Percentiles rank a stretch among this genome's conserved stretches.
Evolutionary conservation across 2,113 vertebrate species (phyloP).

Genomic region (Cheirogaleus medius): DNA sequence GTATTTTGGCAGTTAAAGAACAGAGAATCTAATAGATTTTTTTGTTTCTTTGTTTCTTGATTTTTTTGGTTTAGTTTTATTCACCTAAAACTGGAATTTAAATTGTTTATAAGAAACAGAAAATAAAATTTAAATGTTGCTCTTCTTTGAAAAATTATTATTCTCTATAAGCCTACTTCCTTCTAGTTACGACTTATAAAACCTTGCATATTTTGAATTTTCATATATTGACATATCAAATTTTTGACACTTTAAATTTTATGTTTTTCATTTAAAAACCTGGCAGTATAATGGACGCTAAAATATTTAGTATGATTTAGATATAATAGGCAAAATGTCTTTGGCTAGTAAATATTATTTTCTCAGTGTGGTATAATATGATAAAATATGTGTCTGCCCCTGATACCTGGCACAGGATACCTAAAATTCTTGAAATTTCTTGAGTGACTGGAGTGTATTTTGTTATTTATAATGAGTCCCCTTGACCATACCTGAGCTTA

Average conservation of each 20-base stretch:
- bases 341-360: conserved; percentile 17
- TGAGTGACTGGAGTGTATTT: background rate
- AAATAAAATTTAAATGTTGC: conserved; percentile 15
- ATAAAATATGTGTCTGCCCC: background rate
- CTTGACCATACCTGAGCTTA: background rate
- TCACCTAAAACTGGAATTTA: conserved; percentile 34
- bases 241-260: background rate
- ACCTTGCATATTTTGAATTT: background rate
- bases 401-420: background rate
- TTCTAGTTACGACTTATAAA: background rate
- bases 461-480: background rate
- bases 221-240: background rate
- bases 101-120: background rate
- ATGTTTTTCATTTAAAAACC: background rate
- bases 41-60: background rate
- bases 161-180: background rate
- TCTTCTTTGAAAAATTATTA: background rate
- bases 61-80: conserved; percentile 42
- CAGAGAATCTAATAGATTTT: background rate
- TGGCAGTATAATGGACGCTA: background rate
- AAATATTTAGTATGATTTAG: conserved; percentile 7
- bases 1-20: conserved; percentile 3
- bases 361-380: background rate
- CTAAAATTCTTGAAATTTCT: background rate
- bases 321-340: background rate